Evolutionary conservation across 2,797 vertebrate species (phyloP).

Genomic region (Sandelia bainsii): DNA sequence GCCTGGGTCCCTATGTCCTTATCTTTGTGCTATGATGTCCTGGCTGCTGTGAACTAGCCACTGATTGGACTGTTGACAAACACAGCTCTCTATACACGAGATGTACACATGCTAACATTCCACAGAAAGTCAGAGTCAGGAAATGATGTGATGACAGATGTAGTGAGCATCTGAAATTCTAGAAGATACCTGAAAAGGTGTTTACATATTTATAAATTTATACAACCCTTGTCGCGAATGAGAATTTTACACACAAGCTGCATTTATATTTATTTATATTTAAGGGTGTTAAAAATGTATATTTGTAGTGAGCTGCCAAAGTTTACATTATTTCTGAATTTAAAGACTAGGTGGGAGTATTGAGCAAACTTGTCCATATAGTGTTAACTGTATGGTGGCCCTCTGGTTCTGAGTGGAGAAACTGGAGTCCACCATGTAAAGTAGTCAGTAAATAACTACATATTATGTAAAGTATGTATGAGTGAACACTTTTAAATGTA

Average conservation of each 20-base stretch:
- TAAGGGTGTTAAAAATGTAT: too few species aligned
- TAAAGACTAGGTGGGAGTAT: too few species aligned
- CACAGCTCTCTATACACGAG: neutral
- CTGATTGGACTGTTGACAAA: constrained; percentile 65
- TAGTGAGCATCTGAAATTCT: neutral
- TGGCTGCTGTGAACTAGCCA: constrained; percentile 36
- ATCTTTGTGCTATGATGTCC: neutral
- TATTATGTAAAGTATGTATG: too few species aligned
- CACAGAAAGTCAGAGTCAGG: constrained; percentile 2
- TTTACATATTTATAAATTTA: neutral
- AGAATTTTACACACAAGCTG: neutral
- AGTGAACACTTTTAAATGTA: too few species aligned
- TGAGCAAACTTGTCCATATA: too few species aligned
- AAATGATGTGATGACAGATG: constrained; percentile 11
- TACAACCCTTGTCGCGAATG: neutral
- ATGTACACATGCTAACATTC: neutral
- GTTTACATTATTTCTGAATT: too few species aligned
- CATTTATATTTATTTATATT: too few species aligned
- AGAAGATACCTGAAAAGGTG: neutral
- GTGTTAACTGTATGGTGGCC: too few species aligned
- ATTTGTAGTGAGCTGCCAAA: too few species aligned
- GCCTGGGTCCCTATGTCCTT: constrained; percentile 7
- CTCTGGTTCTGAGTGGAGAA: too few species aligned
- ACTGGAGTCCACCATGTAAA: too few species aligned
- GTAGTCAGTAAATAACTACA: too few species aligned